Conservation (phyloP, 1,140 invertebrate species). For the Heliconius hermathena region DNA sequence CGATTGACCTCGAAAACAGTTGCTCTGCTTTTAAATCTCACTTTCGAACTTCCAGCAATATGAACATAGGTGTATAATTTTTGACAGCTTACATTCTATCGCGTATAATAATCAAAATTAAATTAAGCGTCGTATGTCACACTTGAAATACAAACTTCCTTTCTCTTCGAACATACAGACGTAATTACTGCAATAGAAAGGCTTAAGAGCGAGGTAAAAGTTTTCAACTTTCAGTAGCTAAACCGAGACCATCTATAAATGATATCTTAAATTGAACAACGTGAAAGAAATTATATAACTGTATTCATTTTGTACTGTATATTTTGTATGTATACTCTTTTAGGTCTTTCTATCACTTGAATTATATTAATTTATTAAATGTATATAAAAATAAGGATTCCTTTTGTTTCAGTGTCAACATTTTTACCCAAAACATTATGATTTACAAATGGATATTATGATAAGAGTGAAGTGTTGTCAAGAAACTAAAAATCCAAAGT, state of each 20-base stretch:
- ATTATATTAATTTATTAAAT: not conserved
- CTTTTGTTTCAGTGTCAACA: conserved; percentile 80
- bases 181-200: conserved; percentile 42
- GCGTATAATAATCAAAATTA: not conserved
- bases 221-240: conserved; percentile 33
- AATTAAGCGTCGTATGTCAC: conserved; percentile 3
- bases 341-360: not conserved
- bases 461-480: conserved; percentile 81
- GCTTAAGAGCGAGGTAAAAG: conserved; percentile 28
- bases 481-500: conserved; percentile 82
- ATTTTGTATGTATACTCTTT: not conserved
- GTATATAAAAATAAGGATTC: conserved; percentile 33
- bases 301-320: not conserved
- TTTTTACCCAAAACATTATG: conserved; percentile 81
- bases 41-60: not conserved
- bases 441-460: conserved; percentile 82
- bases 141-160: conserved; percentile 13
- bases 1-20: not conserved
- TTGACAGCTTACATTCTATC: not conserved
- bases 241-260: conserved; percentile 14
- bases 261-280: conserved; percentile 13
- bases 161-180: conserved; percentile 26
- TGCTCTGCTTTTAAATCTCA: not conserved
- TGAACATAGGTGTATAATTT: conserved; percentile 1
- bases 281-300: not conserved